Evolutionary conservation across 2,888 invertebrate species (phyloP).

Genomic region (Thelaira solivaga): DNA sequence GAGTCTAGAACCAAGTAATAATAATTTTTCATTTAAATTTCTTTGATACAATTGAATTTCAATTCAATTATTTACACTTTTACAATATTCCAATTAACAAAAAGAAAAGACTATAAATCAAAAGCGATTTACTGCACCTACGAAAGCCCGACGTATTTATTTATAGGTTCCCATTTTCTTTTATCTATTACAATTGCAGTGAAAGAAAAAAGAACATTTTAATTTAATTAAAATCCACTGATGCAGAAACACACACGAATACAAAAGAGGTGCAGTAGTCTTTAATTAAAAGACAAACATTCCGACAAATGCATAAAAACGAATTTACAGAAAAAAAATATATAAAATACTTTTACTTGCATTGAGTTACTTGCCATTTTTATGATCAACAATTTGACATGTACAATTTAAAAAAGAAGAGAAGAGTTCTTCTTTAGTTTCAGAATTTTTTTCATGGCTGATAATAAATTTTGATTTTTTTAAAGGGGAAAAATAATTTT

Average conservation of each 20-base stretch:
- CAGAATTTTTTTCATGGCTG: background rate
- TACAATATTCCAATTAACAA: background rate
- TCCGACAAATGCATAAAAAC: background rate
- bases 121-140: conserved; percentile 43
- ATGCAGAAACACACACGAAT: conserved; percentile 39
- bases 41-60: background rate
- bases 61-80: background rate
- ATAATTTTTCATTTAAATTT: too few species aligned
- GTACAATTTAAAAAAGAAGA: conserved; percentile 17
- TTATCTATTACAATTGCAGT: conserved; percentile 31
- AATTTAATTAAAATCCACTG: conserved; percentile 55
- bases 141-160: conserved; percentile 22
- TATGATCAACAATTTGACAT: conserved; percentile 33
- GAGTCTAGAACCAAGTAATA: too few species aligned
- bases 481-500: too few species aligned
- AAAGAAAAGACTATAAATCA: conserved; percentile 12
- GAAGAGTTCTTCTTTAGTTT: background rate
- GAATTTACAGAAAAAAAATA: background rate
- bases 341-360: conserved; percentile 4
- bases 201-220: conserved; percentile 46
- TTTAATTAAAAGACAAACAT: conserved; percentile 24
- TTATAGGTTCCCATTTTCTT: conserved; percentile 34
- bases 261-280: conserved; percentile 45
- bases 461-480: conserved; percentile 2
- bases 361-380: conserved; percentile 9